Evolutionary conservation across 2,797 vertebrate genomes (phyloP), one percentile per base, ranked within the genome.

Genomic region (Alauda arvensis): DNA sequence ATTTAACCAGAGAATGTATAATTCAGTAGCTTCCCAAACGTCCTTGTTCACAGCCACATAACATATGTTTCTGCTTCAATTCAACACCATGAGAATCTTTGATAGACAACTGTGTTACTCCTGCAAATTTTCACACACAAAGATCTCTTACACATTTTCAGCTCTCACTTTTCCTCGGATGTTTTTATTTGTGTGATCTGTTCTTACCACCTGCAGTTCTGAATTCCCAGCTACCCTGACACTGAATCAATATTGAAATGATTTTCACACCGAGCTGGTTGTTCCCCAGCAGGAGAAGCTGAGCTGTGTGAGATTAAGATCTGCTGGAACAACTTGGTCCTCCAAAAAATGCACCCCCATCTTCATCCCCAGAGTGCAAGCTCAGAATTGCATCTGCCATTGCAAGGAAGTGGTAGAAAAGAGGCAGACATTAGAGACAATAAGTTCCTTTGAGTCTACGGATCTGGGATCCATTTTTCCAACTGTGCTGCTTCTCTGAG

Each of bases 11-110:
- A 56, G 74, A 81, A 93, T 77, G 29, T 29, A 71, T 74, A 60
- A 91, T 80, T 94, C 67, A 89, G 60, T 65, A 90, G 53, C 62
- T 94, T 59, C 77, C 68, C 68, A 80, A 81, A 87, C 26, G 14
- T 52, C 52, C 70, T 49, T 53, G 12, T 40, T 86, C 71, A 57
- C 83, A 86, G 67, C 29, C 71, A 90, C 80, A 2, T 63, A 77
- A 20, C 79, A 46, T 52, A 53, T 78, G 77, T 70, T 82, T 83
- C 78, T 93, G 42, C 37, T 74, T 56, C 52, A 42, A 18, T 67
- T 85, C 82, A 86, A 25, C 86, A 78, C 67, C 49, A 49, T 0
- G 5, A 82, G 53, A 34, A 91, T 72, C 75, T 77, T 17, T 86
- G 89, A 79, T 8, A 93, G 89, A 93, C 88, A 93, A 84, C 49